Base-by-base conservation (phyloP, 2,113 vertebrate species). In the Perognathus longimembris region DNA sequence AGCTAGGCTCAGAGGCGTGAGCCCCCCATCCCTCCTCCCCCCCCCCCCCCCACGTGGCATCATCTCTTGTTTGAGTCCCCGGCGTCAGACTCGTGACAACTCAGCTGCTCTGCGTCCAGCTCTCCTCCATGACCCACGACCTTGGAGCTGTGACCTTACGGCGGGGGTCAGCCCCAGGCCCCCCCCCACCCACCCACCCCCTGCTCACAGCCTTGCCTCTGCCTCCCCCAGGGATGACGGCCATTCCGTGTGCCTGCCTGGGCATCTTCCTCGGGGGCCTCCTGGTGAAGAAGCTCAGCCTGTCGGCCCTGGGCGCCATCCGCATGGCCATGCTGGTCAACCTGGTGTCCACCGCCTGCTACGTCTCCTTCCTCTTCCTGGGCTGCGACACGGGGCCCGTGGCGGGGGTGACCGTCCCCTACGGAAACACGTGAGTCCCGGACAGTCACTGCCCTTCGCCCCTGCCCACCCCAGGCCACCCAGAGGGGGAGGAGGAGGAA, bases 241-340 rank as follows among this genome's bases (percentile, higher is more conserved):
- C 99, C 10, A 99, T 99, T 95, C 99, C 99, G 0, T 99, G 99
- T 14, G 99, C 99, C 0, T 99, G 99, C 86, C 98, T 99, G 97
- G 99, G 99, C 54, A 99, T 99, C 97, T 99, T 99, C 97, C 98
- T 99, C 97, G 99, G 99, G 0, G 99, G 99, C 3, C 98, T 99
- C 84, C 98, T 99, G 97, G 99, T 99, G 96, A 99, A 99, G 97
- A 99, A 99, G 98, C 98, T 99, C 93, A 99, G 99, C 97, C 97
- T 99, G 90, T 99, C 99, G 0, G 99, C 99, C 0, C 98, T 99
- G 59, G 99, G 99, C 78, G 99, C 99, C 90, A 99, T 99, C 83
- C 98, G 99, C 70, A 99, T 99, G 99, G 99, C 99, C 96, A 99
- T 99, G 99, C 92, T 99, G 70, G 99, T 99, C 96, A 99, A 99